phyloP scores from a whole-genome alignment of 2,888 invertebrate species.

The Synanthedon formicaeformis region DNA sequence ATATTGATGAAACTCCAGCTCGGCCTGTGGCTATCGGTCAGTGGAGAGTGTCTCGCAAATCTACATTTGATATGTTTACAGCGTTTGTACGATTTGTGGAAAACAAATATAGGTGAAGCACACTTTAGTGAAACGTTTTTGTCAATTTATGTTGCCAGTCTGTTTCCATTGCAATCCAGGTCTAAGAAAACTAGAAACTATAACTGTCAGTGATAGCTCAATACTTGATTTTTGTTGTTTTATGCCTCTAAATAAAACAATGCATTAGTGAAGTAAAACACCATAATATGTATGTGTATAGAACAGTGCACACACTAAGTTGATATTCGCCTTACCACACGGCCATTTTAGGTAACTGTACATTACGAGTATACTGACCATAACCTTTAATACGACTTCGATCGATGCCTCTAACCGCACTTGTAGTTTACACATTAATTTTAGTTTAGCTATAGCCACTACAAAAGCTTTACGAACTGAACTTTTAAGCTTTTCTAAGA shows the following conservation, averaged over 20 bases:
- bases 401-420: constrained; percentile 16
- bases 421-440: constrained; percentile 25
- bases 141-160: too few relatives aligned
- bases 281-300: neutral
- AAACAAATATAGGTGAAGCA: neutral
- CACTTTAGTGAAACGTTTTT: too few relatives aligned
- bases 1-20: constrained; percentile 2
- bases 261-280: too few relatives aligned
- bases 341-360: constrained; percentile 24
- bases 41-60: constrained; percentile 26
- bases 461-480: constrained; percentile 9
- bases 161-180: too few relatives aligned
- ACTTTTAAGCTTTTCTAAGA: too few relatives aligned
- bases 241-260: too few relatives aligned
- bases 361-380: constrained; percentile 25
- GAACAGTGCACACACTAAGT: neutral
- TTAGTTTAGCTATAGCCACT: constrained; percentile 15
- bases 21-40: constrained; percentile 36
- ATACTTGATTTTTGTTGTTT: too few relatives aligned
- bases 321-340: neutral
- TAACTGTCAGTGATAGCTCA: too few relatives aligned
- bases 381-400: constrained; percentile 31
- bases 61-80: constrained; percentile 17
- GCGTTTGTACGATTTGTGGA: constrained; percentile 8
- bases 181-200: too few relatives aligned